phyloP scores from a whole-genome alignment of 1,140 invertebrate genomes.

The Drosophila lowei region DNA sequence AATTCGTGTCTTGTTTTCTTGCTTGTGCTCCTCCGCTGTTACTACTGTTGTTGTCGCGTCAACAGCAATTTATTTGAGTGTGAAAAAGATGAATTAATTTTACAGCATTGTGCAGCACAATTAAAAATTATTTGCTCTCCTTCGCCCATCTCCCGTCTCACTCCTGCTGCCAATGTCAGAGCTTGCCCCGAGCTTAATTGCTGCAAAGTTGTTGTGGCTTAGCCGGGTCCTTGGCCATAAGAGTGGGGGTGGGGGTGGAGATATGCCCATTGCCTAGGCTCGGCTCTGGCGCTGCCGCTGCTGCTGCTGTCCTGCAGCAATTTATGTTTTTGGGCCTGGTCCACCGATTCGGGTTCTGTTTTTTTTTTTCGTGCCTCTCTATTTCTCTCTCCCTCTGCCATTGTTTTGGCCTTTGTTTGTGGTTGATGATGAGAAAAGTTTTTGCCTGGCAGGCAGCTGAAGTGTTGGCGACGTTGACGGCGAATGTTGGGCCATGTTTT shows the following conservation, averaged over 20 bases:
- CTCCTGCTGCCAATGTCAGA: conserved; percentile 51
- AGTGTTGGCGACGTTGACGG: conserved; percentile 78
- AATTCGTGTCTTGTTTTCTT: too few relatives aligned
- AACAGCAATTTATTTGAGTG: conserved; percentile 81
- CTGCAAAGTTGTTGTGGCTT: conserved; percentile 81
- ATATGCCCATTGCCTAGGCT: conserved; percentile 31
- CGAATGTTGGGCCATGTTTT: conserved; percentile 71
- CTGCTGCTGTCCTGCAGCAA: conserved; percentile 65
- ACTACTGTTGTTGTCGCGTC: conserved; percentile 69
- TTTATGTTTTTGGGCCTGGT: conserved; percentile 74
- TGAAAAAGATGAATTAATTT: conserved; percentile 82
- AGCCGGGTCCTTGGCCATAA: conserved; percentile 59
- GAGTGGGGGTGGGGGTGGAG: conserved; percentile 5
- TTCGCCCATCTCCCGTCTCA: conserved; percentile 3
- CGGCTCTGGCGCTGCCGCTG: conserved; percentile 3
- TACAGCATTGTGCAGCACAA: conserved; percentile 81
- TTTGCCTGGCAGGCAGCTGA: conserved; percentile 78
- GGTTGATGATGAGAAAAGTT: conserved; percentile 82
- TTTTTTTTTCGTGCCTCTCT: conserved; percentile 25
- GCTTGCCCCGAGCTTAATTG: conserved; percentile 72
- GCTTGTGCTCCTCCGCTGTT: conserved; percentile 10
- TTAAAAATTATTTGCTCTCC: conserved; percentile 78
- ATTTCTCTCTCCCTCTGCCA: conserved; percentile 27
- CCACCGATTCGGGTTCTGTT: conserved; percentile 46
- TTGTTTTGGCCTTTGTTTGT: conserved; percentile 80